Evolutionary conservation across 2,113 vertebrate genomes (phyloP).

Genomic region (Rutilus rutilus): DNA sequence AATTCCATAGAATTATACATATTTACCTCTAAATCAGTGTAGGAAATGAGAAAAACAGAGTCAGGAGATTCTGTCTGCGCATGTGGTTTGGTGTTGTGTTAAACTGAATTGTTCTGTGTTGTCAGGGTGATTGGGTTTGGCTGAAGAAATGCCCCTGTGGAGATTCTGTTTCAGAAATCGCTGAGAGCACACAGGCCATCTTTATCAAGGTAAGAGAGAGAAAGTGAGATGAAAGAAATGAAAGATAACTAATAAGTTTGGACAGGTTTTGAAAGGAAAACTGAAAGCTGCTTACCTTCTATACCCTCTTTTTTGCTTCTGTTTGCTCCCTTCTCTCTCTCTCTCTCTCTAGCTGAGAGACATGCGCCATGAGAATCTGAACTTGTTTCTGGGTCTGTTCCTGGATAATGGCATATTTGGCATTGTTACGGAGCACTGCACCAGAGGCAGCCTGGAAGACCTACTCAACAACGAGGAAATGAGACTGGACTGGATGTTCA

Average conservation of each 20-base stretch:
- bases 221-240: not conserved
- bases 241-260: not conserved
- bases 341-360: conserved; percentile 80
- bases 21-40: not conserved
- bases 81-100: not conserved
- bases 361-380: conserved; percentile 92
- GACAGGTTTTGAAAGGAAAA: not conserved
- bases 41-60: not conserved
- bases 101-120: not conserved
- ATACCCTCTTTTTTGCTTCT: not conserved
- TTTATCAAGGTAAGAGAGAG: conserved; percentile 81
- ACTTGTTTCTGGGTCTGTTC: conserved; percentile 89
- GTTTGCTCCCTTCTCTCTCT: not conserved
- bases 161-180: conserved; percentile 68
- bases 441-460: conserved; percentile 88
- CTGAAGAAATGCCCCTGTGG: conserved; percentile 85
- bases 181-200: conserved; percentile 72
- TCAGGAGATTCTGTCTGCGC: not conserved
- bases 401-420: conserved; percentile 82
- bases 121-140: conserved; percentile 94
- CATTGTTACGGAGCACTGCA: conserved; percentile 88
- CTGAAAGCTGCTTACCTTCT: not conserved
- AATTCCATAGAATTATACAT: not conserved
- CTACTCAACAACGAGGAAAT: conserved; percentile 87
- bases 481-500: conserved; percentile 98